These are phyloP conservation scores for Thunnus maccoyii DNA, from an alignment of 2,113 vertebrate species.

Conservation along the genomic window DNA sequence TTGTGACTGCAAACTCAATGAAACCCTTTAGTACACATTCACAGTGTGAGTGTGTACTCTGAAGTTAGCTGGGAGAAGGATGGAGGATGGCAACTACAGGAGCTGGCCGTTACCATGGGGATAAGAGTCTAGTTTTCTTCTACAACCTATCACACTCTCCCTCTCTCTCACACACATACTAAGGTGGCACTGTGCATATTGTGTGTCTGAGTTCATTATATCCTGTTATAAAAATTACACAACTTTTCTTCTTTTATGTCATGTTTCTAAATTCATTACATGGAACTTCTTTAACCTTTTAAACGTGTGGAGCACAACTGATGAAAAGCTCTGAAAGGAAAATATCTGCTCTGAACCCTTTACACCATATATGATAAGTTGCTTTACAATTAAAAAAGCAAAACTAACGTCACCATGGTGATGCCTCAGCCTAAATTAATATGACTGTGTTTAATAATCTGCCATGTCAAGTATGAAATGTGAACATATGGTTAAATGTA, in stretches of 20 bases:
- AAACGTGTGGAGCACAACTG: neutral
- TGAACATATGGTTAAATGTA: too few relatives aligned
- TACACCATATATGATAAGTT: neutral
- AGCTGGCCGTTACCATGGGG: conserved; percentile 61
- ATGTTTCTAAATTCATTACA: neutral
- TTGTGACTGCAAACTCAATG: too few relatives aligned
- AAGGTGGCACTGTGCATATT: neutral
- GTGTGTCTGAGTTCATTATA: neutral
- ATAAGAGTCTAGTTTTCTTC: conserved; percentile 27
- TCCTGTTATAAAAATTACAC: neutral
- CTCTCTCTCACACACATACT: neutral
- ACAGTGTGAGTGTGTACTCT: conserved; percentile 1
- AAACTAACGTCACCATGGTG: neutral
- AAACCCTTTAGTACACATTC: too few relatives aligned
- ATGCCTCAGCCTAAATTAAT: too few relatives aligned
- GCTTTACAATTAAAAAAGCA: neutral
- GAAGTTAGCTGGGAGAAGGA: neutral
- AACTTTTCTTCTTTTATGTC: neutral
- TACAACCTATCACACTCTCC: neutral
- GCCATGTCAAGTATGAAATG: too few relatives aligned
- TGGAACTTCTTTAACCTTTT: neutral
- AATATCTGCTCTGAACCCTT: neutral
- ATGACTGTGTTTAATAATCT: too few relatives aligned
- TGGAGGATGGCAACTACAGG: neutral
- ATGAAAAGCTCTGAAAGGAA: neutral